phyloP scores from a whole-genome alignment of 2,113 vertebrate genomes.

The Egretta garzetta region DNA sequence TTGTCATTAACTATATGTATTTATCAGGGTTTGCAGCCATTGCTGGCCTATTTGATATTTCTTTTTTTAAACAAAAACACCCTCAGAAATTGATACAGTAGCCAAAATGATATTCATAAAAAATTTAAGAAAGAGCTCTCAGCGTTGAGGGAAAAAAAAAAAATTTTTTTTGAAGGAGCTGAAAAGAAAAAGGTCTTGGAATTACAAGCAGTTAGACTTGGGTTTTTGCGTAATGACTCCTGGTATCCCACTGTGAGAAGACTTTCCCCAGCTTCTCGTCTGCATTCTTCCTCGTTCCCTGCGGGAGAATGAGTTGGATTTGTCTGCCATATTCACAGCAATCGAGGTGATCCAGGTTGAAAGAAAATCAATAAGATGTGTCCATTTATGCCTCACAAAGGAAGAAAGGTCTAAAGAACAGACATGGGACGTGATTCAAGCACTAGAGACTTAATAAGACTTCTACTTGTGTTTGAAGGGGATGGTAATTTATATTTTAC shows the following conservation, averaged over 20 bases:
- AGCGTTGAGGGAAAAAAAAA: constrained; percentile 62
- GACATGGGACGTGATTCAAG: constrained; percentile 85
- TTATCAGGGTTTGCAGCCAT: constrained; percentile 23
- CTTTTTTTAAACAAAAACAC: constrained; percentile 82
- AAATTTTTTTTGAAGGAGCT: constrained; percentile 80
- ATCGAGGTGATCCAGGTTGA: constrained; percentile 93
- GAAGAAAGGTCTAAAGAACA: constrained; percentile 84
- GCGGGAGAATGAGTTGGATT: constrained; percentile 87
- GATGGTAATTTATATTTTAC: constrained; percentile 82
- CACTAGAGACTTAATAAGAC: constrained; percentile 84
- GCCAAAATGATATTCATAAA: constrained; percentile 88
- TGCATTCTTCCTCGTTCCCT: constrained; percentile 81
- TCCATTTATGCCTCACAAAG: constrained; percentile 93
- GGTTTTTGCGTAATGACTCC: constrained; percentile 86
- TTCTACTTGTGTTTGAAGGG: constrained; percentile 79
- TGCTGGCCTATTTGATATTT: constrained; percentile 52
- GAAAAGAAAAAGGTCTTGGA: constrained; percentile 75
- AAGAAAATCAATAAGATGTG: constrained; percentile 98
- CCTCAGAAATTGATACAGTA: constrained; percentile 78
- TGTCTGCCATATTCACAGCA: constrained; percentile 91
- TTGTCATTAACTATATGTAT: constrained; percentile 12
- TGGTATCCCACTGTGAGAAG: constrained; percentile 78
- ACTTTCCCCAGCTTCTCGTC: constrained; percentile 77
- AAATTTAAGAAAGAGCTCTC: constrained; percentile 87
- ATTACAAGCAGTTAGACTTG: constrained; percentile 80